Evolutionary conservation across 2,888 invertebrate species (phyloP), one percentile per base, ranked within the genome.

Genomic region (Yponomeuta malinellus): DNA sequence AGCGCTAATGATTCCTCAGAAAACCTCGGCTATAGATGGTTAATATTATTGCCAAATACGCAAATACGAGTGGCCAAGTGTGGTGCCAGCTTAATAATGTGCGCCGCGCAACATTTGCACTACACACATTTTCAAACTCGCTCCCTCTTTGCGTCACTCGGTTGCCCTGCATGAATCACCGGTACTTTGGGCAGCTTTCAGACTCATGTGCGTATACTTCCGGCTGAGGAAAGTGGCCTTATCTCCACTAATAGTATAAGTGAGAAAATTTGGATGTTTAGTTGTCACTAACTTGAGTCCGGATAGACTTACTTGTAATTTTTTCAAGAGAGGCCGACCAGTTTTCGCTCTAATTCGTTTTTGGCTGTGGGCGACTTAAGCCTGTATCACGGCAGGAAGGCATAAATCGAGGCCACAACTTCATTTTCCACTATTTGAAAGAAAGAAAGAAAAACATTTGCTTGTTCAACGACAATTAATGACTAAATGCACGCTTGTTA

Each of bases 181-280:
- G 15, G 69, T 10, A 33, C 59, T 59, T 69, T 59, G 69, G 69
- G 52, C 69, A 69, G 69, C 69, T 69, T 69, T 69, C 69, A 69
- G 69, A 37, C 59, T 43, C 23, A n/a, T 29, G 52, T 15, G 23
- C 29, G 33, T 69, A 69, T 33, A 69, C 69, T 69, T 29, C 31
- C 10, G 9, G 69, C 59, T 59, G 15, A 31, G 69, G 0, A 59
- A 69, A 31, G 8, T 29, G 31, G 31, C 9, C 6, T 31, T 52
- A 10, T 67, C 12, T 10, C 15, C 10, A 9, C 15, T 31, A 8
- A 37, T 15, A 67, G 10, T 31, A 37, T 15, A 10, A 37, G 23
- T 37, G 6, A 31, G 3, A 9, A 15, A 31, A 37, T 37, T 4
- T 33, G 33, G 10, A 6, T 12, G 67, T 15, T 9, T 31, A 67